Evolutionary conservation across 2,888 invertebrate genomes (phyloP).

Genomic region (Papilio gigon): DNA sequence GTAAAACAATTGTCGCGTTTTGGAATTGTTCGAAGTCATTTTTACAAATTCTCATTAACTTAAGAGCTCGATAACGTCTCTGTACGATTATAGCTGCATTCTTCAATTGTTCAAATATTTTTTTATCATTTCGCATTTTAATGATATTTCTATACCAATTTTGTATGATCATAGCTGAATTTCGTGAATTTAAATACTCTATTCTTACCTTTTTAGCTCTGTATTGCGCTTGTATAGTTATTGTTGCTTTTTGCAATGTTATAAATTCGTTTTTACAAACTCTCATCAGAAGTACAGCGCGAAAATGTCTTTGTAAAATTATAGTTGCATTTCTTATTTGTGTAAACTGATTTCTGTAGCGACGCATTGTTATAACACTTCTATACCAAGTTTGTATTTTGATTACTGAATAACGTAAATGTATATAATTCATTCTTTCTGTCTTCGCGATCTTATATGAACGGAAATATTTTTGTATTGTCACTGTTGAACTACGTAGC

Average conservation of each 20-base stretch:
- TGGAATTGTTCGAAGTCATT: constrained; percentile 47
- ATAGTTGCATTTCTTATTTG: constrained; percentile 56
- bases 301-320: constrained; percentile 59
- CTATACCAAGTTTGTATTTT: constrained; percentile 69
- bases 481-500: constrained; percentile 55
- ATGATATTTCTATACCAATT: constrained; percentile 67
- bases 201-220: constrained; percentile 5
- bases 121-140: constrained; percentile 62
- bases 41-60: constrained; percentile 51
- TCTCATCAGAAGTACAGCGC: constrained; percentile 55
- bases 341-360: constrained; percentile 53
- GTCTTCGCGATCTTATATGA: constrained; percentile 49
- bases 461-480: constrained; percentile 57
- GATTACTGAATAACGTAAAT: constrained; percentile 52
- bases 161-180: constrained; percentile 61
- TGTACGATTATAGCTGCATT: constrained; percentile 62
- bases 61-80: constrained; percentile 53
- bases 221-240: constrained; percentile 68
- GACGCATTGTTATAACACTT: constrained; percentile 63
- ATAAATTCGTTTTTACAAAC: constrained; percentile 46
- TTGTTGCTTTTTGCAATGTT: constrained; percentile 47
- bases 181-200: constrained; percentile 48
- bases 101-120: constrained; percentile 49
- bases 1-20: constrained; percentile 56
- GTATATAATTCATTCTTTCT: constrained; percentile 45